Evolutionary conservation across 2,113 vertebrate genomes (phyloP).

Genomic region (Aphelocoma coerulescens): DNA sequence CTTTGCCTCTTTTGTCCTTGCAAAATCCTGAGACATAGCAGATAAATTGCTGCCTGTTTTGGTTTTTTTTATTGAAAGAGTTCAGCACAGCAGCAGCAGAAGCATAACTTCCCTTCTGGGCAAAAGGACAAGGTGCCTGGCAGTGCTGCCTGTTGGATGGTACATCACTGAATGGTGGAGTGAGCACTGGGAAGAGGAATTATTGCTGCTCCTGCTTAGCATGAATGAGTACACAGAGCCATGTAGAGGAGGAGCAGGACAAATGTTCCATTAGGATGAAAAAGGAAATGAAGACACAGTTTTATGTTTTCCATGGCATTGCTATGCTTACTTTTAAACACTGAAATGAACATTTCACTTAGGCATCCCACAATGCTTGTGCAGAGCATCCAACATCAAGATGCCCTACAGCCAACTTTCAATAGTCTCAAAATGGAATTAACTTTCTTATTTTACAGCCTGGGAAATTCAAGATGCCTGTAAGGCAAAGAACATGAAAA

Average conservation of each 20-base stretch:
- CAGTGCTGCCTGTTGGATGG: not conserved
- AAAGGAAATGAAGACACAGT: not conserved
- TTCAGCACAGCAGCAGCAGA: not conserved
- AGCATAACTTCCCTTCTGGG: not conserved
- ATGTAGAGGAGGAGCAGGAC: not conserved
- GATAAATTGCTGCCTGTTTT: not conserved
- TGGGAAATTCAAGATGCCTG: not conserved
- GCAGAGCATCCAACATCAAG: not conserved
- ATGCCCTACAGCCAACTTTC: not conserved
- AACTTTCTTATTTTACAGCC: not conserved
- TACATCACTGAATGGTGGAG: not conserved
- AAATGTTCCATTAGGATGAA: not conserved
- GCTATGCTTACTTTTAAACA: not conserved
- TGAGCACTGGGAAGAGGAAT: not conserved
- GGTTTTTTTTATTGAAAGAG: not conserved
- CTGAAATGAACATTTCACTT: not conserved
- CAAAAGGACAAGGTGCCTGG: not conserved
- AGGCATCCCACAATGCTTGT: not conserved
- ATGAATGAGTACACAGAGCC: fast-evolving
- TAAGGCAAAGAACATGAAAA: not conserved
- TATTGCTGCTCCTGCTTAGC: not conserved
- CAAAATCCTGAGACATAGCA: not conserved
- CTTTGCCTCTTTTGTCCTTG: not conserved
- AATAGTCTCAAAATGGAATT: not conserved
- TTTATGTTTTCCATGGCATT: not conserved